phyloP scores from a whole-genome alignment of 2,113 vertebrate species.

The Cebus imitator region DNA sequence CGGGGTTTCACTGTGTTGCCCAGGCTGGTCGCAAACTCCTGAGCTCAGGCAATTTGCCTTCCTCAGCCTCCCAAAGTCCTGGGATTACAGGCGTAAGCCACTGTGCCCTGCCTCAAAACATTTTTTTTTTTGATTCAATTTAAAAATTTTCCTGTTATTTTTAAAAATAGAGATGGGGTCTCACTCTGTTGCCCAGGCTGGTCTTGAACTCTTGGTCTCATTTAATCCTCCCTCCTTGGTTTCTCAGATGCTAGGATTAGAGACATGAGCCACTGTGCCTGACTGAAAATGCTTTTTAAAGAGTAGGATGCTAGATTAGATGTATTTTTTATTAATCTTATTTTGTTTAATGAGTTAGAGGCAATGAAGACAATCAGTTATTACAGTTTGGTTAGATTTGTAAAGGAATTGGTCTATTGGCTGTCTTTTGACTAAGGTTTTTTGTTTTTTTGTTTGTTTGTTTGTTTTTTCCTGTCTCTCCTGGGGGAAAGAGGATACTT shows the following conservation, averaged over 20 bases:
- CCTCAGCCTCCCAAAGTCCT: not conserved
- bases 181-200: not conserved
- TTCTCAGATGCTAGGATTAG: not conserved
- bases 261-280: not conserved
- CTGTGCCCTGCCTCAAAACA: not conserved
- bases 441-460: too few species aligned
- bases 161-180: not conserved
- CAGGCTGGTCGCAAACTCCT: not conserved
- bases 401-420: not conserved
- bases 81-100: not conserved
- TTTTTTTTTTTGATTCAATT: too few species aligned
- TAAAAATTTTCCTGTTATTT: too few species aligned
- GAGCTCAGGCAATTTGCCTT: not conserved
- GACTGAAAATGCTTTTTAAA: conserved; percentile 38
- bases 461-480: not conserved
- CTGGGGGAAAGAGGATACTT: not conserved
- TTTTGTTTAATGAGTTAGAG: conserved; percentile 15
- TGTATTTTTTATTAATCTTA: conserved; percentile 5
- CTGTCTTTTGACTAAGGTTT: conserved; percentile 14
- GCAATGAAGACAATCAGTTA: not conserved
- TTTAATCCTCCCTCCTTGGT: not conserved
- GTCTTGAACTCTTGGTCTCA: not conserved
- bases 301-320: not conserved
- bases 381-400: conserved; percentile 48
- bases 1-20: not conserved